Conservation (phyloP, 2,888 invertebrate species). For the Psylliodes chrysocephalus region DNA sequence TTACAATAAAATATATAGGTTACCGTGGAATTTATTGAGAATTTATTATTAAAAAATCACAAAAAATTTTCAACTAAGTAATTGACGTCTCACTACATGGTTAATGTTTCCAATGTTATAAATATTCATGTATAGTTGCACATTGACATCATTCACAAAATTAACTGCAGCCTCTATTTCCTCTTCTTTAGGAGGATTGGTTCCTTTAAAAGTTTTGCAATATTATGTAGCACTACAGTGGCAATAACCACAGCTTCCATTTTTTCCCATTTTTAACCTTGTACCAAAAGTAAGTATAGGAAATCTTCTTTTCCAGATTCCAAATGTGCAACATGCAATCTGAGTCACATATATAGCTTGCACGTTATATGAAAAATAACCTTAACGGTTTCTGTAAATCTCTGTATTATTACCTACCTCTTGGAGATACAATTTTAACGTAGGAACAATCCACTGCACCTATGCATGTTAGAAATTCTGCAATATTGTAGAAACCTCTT, state of each 20-base stretch:
- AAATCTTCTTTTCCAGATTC: conserved; percentile 47
- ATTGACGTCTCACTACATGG: background rate
- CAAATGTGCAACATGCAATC: conserved; percentile 33
- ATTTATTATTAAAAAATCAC: no score
- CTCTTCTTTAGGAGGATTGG: conserved; percentile 5
- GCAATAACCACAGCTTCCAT: conserved; percentile 30
- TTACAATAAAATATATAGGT: no score
- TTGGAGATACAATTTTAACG: background rate
- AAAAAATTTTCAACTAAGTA: no score
- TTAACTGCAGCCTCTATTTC: conserved; percentile 8
- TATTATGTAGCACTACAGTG: conserved; percentile 38
- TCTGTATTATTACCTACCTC: conserved; percentile 11
- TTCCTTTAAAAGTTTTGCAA: conserved; percentile 16
- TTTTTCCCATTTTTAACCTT: conserved; percentile 17
- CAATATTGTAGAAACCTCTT: conserved; percentile 7
- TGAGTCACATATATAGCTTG: background rate
- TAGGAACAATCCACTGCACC: conserved; percentile 10
- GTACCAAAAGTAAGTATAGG: conserved; percentile 44
- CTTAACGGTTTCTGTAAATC: conserved; percentile 9
- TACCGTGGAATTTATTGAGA: no score
- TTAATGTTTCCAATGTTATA: background rate
- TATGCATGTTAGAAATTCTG: conserved; percentile 13
- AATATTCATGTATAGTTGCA: background rate
- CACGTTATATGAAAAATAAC: background rate
- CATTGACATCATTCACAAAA: background rate